Percentiles rank a stretch among this genome's conserved stretches.
Evolutionary conservation across 1,140 invertebrate genomes (phyloP).

Genomic region (Cotesia typhae): DNA sequence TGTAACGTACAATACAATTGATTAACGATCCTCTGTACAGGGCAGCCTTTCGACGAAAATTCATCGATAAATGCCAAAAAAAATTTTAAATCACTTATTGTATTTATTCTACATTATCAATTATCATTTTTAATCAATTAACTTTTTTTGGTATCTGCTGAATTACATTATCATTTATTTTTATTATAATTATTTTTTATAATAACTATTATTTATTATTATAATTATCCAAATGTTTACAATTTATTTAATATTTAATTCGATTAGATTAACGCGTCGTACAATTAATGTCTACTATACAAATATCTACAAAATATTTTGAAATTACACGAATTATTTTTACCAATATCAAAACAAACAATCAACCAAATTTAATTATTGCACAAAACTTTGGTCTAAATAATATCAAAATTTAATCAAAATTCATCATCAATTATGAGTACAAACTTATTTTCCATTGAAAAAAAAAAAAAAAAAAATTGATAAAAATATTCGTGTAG

Average conservation of each 20-base stretch:
- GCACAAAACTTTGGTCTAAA: slow-evolving; percentile 39
- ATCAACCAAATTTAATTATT: slow-evolving; percentile 2
- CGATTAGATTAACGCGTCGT: slow-evolving; percentile 57
- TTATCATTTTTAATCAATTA: slow-evolving; percentile 40
- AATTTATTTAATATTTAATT: slow-evolving; percentile 36
- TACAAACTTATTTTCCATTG: too few species aligned
- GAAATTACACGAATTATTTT: neutral
- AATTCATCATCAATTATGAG: too few species aligned
- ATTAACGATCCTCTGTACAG: slow-evolving; percentile 58
- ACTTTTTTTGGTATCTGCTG: slow-evolving; percentile 52
- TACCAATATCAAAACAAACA: neutral
- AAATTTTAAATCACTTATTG: neutral
- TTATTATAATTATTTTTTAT: too few species aligned
- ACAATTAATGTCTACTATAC: slow-evolving; percentile 62
- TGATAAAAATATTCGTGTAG: neutral
- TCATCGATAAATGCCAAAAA: neutral
- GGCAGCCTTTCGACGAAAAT: slow-evolving; percentile 33
- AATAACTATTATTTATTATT: slow-evolving; percentile 54
- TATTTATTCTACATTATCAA: slow-evolving; percentile 39
- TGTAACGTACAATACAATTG: slow-evolving; percentile 55
- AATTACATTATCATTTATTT: slow-evolving; percentile 42
- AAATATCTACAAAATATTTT: slow-evolving; percentile 59
- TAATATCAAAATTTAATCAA: neutral
- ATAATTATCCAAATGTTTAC: slow-evolving; percentile 55
- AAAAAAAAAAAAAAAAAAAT: slow-evolving; percentile 4